Evolutionary conservation across 2,113 vertebrate species (phyloP).

Genomic region (Eulemur rufifrons): DNA sequence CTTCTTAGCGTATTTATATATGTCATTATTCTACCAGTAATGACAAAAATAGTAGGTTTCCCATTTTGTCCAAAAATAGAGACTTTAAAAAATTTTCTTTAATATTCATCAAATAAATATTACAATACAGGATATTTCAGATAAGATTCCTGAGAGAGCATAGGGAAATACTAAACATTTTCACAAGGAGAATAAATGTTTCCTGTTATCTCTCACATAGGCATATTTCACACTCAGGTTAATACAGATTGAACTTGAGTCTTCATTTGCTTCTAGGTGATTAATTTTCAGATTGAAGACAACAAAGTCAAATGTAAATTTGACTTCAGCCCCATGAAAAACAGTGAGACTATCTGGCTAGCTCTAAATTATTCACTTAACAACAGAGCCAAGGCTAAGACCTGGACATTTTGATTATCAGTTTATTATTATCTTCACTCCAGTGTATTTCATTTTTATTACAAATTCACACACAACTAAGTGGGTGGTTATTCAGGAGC

Average conservation of each 20-base stretch:
- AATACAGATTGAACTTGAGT: background rate
- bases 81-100: background rate
- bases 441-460: background rate
- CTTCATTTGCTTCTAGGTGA: constrained; percentile 7
- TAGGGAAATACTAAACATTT: background rate
- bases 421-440: background rate
- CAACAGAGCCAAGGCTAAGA: background rate
- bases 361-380: constrained; percentile 5
- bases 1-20: background rate
- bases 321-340: background rate
- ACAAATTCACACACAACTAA: background rate
- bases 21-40: background rate
- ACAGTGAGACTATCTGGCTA: background rate
- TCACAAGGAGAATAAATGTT: background rate
- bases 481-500: background rate
- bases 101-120: background rate
- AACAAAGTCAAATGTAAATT: background rate
- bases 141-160: background rate
- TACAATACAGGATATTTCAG: background rate
- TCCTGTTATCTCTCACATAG: background rate
- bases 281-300: background rate
- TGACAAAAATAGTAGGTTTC: background rate
- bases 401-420: background rate
- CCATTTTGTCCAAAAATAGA: background rate
- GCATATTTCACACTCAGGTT: background rate